phyloP scores from a whole-genome alignment of 2,797 vertebrate species.

The Dromococcyx pavoninus region DNA sequence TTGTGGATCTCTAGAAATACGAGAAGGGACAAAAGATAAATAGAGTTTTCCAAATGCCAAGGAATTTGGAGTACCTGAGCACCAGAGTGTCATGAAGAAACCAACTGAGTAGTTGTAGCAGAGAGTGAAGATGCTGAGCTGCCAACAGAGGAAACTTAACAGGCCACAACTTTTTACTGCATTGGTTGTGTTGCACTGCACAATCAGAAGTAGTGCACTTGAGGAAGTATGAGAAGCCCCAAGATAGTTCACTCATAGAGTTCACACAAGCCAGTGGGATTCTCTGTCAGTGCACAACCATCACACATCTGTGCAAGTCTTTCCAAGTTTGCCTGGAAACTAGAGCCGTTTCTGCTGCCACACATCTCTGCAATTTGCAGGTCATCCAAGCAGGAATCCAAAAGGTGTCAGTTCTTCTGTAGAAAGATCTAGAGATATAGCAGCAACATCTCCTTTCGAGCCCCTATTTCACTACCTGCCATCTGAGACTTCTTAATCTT shows the following conservation, averaged over 20 bases:
- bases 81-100: background rate
- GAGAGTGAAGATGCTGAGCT: background rate
- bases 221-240: background rate
- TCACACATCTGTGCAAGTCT: background rate
- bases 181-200: background rate
- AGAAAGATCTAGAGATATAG: background rate
- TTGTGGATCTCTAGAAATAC: background rate
- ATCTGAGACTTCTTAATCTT: background rate
- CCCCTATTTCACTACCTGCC: background rate
- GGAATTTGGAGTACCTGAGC: background rate
- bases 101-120: background rate
- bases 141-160: background rate
- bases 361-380: background rate
- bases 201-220: background rate
- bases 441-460: background rate
- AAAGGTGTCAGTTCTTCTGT: background rate
- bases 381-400: background rate
- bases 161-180: background rate
- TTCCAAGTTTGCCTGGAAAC: background rate
- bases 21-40: background rate
- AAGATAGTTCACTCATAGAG: background rate
- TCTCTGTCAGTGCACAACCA: background rate
- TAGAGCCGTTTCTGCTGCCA: background rate
- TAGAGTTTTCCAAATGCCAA: fast-evolving
- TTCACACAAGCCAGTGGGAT: background rate